A percentile compares a stretch with the other conserved stretches of the same genome.
Conservation (phyloP, 2,888 invertebrate species). For the Eudasyphora cyanicolor region DNA sequence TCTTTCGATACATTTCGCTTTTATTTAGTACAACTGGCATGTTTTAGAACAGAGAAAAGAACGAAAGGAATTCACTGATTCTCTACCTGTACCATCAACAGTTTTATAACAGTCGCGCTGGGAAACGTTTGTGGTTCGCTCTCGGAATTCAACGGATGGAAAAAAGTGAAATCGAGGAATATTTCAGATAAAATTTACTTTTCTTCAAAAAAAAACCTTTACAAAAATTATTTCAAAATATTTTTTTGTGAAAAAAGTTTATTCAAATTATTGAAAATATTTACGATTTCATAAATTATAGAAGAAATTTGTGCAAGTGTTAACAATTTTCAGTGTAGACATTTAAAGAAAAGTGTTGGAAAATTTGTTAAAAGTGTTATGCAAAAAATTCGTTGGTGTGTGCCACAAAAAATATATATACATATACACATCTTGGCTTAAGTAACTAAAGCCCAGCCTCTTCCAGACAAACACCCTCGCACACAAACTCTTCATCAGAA, state of each 20-base stretch:
- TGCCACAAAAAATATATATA: slow-evolving; percentile 19
- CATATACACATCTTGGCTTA: slow-evolving; percentile 3
- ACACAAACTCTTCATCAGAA: neutral
- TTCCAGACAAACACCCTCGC: neutral
- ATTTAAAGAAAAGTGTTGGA: slow-evolving; percentile 5
- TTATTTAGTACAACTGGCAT: neutral
- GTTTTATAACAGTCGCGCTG: slow-evolving; percentile 58
- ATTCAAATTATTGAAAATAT: neutral
- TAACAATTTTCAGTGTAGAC: neutral
- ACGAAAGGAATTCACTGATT: slow-evolving; percentile 23
- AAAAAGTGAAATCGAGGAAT: neutral
- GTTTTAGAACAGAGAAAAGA: slow-evolving; percentile 16
- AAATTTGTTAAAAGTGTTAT: slow-evolving; percentile 55
- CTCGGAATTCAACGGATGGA: slow-evolving; percentile 1
- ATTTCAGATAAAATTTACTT: slow-evolving; percentile 12
- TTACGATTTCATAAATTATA: neutral
- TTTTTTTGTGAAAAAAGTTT: neutral
- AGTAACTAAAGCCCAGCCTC: slow-evolving; percentile 23
- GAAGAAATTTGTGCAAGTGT: neutral
- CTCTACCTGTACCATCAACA: slow-evolving; percentile 46
- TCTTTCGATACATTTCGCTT: no score
- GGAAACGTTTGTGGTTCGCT: slow-evolving; percentile 40
- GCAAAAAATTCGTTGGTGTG: slow-evolving; percentile 50
- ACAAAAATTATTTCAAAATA: neutral
- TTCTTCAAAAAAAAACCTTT: slow-evolving; percentile 28